These are phyloP conservation scores for Zeugodacus cucurbitae DNA, from an alignment of 1,140 invertebrate genomes.

Conservation along the genomic window DNA sequence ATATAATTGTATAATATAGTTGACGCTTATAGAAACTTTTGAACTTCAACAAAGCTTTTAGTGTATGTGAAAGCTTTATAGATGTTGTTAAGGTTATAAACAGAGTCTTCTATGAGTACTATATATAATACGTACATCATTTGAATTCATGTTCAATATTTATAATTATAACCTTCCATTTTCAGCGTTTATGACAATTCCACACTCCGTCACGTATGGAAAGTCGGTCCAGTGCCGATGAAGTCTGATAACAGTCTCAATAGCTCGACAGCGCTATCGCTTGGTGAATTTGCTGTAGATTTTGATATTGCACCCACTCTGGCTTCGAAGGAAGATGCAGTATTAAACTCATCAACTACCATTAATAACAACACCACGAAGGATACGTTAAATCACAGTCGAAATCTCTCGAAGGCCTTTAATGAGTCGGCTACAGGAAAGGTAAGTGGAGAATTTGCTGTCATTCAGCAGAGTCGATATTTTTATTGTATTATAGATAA, in stretches of 20 bases:
- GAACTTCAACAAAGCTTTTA: too few relatives aligned
- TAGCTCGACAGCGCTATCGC: slow-evolving; percentile 68
- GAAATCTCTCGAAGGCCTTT: background rate
- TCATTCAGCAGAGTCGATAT: background rate
- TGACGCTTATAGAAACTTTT: too few relatives aligned
- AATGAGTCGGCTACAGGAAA: background rate
- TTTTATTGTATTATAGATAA: background rate
- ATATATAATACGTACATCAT: too few relatives aligned
- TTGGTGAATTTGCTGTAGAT: slow-evolving; percentile 85
- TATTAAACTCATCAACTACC: background rate
- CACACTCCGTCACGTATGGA: slow-evolving; percentile 61
- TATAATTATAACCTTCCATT: background rate
- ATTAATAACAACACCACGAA: background rate
- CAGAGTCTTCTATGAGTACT: too few relatives aligned
- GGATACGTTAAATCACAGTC: slow-evolving; percentile 6
- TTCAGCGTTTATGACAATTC: slow-evolving; percentile 68
- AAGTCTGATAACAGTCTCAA: slow-evolving; percentile 43
- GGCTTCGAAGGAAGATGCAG: slow-evolving; percentile 44
- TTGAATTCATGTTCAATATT: too few relatives aligned
- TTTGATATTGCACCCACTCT: slow-evolving; percentile 82
- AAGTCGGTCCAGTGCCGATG: slow-evolving; percentile 54
- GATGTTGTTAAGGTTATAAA: too few relatives aligned
- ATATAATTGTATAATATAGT: too few relatives aligned
- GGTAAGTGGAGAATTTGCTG: background rate
- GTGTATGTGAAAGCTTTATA: too few relatives aligned